Percentiles rank a stretch among this genome's conserved stretches.
Evolutionary conservation across 2,888 invertebrate genomes (phyloP).

Genomic region (Leuctra nigra): DNA sequence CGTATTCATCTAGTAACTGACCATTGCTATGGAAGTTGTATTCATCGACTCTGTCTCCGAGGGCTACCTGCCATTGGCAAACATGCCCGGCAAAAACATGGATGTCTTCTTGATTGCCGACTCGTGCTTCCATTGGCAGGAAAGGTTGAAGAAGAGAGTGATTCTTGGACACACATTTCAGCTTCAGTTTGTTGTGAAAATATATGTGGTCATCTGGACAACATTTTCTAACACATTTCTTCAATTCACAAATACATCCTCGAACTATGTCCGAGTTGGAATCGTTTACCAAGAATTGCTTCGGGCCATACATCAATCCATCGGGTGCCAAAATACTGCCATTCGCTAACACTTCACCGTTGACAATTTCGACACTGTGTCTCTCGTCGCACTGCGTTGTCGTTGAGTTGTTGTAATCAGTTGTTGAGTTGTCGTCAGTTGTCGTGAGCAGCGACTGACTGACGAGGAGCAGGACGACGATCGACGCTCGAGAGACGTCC

Average conservation of each 20-base stretch:
- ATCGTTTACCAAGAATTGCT: constrained; percentile 13
- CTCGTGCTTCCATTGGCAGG: not conserved
- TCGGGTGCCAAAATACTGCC: not conserved
- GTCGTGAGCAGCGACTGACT: too few species aligned
- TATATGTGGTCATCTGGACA: constrained; percentile 33
- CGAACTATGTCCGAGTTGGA: not conserved
- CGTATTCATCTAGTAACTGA: too few species aligned
- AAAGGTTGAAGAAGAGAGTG: not conserved
- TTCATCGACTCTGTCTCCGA: constrained; percentile 30
- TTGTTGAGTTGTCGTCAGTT: too few species aligned
- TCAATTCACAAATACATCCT: constrained; percentile 40
- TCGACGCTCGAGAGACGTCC: too few species aligned
- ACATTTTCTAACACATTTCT: constrained; percentile 39
- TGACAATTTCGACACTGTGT: not conserved
- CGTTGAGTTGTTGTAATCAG: too few species aligned
- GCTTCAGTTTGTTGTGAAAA: not conserved
- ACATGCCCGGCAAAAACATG: constrained; percentile 23
- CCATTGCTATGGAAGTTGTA: too few species aligned
- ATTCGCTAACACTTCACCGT: not conserved
- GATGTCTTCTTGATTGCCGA: too few species aligned
- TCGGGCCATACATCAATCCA: constrained; percentile 9
- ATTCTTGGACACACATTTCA: not conserved
- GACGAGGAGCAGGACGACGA: too few species aligned
- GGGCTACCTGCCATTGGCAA: constrained; percentile 29
- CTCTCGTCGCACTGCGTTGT: not conserved